Conservation (phyloP, 37 sponge, comb jelly and placozoan species). For the Ephydatia muelleri region DNA sequence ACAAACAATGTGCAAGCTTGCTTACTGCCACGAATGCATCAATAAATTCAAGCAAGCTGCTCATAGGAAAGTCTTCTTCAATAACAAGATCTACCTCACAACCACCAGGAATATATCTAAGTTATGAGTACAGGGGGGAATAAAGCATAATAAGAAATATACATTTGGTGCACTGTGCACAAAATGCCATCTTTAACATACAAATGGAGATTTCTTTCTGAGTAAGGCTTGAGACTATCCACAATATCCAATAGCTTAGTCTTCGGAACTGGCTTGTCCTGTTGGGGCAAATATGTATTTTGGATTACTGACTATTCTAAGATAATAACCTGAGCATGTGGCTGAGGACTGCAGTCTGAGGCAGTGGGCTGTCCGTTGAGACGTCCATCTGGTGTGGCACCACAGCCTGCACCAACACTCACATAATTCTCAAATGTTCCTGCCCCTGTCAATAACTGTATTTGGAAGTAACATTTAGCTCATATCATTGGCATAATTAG, state of each 20-base stretch:
- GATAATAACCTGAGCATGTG: conserved; percentile 31
- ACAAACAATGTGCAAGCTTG: background rate
- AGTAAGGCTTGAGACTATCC: conserved; percentile 43
- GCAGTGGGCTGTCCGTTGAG: conserved; percentile 48
- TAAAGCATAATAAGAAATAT: too few relatives aligned
- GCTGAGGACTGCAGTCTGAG: conserved; percentile 55
- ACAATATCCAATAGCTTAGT: conserved; percentile 32
- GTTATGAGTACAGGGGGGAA: background rate
- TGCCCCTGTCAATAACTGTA: conserved; percentile 41
- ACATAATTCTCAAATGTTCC: conserved; percentile 54
- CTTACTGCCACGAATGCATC: conserved; percentile 38
- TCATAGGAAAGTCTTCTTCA: conserved; percentile 42
- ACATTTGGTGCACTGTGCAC: background rate
- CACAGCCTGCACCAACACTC: conserved; percentile 36
- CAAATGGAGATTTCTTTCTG: background rate
- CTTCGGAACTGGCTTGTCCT: conserved; percentile 41
- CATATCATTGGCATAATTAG: background rate
- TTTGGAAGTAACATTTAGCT: background rate
- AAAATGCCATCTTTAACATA: background rate
- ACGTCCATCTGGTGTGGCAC: conserved; percentile 57
- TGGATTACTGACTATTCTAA: background rate
- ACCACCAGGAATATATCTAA: conserved; percentile 46
- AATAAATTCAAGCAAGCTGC: conserved; percentile 43
- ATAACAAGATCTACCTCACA: conserved; percentile 55
- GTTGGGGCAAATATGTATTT: background rate